phyloP scores from a whole-genome alignment of 2,797 vertebrate genomes.

The Cossypha dichroa region DNA sequence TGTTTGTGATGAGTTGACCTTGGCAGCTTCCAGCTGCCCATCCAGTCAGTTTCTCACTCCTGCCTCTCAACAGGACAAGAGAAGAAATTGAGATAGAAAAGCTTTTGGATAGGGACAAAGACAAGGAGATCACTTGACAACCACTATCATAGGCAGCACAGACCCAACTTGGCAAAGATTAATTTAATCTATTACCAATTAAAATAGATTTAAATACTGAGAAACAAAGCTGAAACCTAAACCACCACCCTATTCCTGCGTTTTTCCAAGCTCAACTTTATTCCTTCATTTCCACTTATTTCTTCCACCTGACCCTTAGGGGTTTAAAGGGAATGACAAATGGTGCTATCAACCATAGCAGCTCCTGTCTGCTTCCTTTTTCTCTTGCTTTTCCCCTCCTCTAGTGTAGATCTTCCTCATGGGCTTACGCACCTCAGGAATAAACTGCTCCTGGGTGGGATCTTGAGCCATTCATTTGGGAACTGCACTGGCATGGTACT shows the following conservation, averaged over 20 bases:
- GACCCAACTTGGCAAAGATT: accelerated
- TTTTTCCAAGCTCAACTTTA: neutral
- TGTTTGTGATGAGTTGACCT: neutral
- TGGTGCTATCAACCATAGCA: neutral
- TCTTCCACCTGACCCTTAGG: neutral
- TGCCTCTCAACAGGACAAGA: neutral
- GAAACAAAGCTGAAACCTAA: neutral
- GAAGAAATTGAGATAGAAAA: neutral
- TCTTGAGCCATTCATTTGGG: neutral
- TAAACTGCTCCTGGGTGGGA: neutral
- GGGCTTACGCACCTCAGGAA: neutral
- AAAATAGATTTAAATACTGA: neutral
- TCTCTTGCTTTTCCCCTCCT: neutral
- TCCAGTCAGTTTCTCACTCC: neutral
- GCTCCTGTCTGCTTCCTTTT: neutral
- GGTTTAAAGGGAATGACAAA: accelerated
- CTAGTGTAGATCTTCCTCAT: neutral
- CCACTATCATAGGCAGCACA: neutral
- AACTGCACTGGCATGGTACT: neutral
- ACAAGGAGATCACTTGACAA: neutral
- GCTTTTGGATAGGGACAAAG: neutral
- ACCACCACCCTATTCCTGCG: accelerated
- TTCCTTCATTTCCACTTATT: neutral
- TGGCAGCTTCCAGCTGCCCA: neutral
- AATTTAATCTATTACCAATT: neutral